These are phyloP conservation scores for Pseudomyrmex pallidus DNA, from an alignment of 1,140 invertebrate species.

Conservation along the genomic window DNA sequence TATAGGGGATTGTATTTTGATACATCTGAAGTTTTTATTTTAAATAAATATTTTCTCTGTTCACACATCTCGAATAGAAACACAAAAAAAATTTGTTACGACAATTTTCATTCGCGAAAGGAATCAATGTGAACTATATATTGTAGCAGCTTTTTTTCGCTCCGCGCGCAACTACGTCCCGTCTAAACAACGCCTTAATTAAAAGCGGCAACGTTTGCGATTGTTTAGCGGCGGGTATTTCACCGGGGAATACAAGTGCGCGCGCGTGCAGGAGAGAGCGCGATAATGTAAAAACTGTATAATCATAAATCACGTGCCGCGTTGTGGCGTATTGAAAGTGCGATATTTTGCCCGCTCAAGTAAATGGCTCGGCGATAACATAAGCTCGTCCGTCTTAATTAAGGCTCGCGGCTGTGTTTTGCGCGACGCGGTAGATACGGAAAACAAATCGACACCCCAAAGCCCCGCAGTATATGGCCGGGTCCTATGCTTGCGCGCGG, in stretches of 20 bases:
- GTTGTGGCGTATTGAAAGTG: slow-evolving; percentile 44
- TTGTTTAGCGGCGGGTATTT: slow-evolving; percentile 22
- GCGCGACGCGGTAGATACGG: slow-evolving; percentile 50
- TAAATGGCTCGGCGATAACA: slow-evolving; percentile 55
- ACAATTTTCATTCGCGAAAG: background rate
- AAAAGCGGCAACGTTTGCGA: slow-evolving; percentile 62
- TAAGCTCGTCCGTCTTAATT: slow-evolving; percentile 60
- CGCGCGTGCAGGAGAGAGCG: background rate
- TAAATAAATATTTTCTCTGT: background rate
- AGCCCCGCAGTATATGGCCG: slow-evolving; percentile 4
- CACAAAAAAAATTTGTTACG: background rate
- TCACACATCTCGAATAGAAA: background rate
- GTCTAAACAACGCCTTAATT: slow-evolving; percentile 67
- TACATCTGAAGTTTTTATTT: too few species aligned
- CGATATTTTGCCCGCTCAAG: slow-evolving; percentile 59
- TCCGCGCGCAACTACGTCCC: slow-evolving; percentile 36
- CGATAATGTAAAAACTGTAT: slow-evolving; percentile 62
- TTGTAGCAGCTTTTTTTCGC: slow-evolving; percentile 44
- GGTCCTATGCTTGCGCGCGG: background rate
- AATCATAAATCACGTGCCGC: slow-evolving; percentile 55
- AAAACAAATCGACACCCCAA: slow-evolving; percentile 59
- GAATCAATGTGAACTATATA: slow-evolving; percentile 22
- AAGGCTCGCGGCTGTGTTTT: slow-evolving; percentile 39
- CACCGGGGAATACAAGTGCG: slow-evolving; percentile 5
- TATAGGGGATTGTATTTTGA: too few species aligned